Conservation (phyloP, 2,888 invertebrate genomes). For the Aleiodes alternator region DNA sequence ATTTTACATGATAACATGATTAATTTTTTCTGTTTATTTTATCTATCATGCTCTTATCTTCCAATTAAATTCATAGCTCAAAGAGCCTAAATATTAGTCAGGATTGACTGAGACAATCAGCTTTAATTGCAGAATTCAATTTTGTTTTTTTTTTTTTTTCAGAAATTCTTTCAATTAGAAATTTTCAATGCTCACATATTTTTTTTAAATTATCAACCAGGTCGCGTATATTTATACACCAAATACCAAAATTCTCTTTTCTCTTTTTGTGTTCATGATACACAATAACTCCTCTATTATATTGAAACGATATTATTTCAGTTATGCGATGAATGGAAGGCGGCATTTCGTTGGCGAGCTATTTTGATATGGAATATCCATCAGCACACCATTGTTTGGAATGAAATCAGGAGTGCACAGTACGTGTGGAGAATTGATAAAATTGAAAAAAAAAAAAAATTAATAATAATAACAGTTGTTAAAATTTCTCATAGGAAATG, state of each 20-base stretch:
- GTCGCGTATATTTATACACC: background rate
- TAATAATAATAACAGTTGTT: background rate
- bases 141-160: background rate
- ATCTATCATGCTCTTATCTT: background rate
- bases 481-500: background rate
- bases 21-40: background rate
- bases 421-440: conserved; percentile 1
- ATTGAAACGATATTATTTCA: conserved; percentile 17
- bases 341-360: too few species aligned
- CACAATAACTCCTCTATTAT: conserved; percentile 10
- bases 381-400: conserved; percentile 8
- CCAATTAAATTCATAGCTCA: background rate
- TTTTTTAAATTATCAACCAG: background rate
- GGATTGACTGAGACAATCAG: background rate
- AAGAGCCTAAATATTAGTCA: background rate
- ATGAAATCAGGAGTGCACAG: conserved; percentile 6
- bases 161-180: background rate
- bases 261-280: background rate
- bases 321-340: conserved; percentile 9
- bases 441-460: background rate
- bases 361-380: conserved; percentile 14
- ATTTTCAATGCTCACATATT: background rate
- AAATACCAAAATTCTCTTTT: background rate
- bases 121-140: conserved; percentile 5
- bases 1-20: background rate